Conservation (phyloP, 2,797 vertebrate species). For the Nothura maculosa region DNA sequence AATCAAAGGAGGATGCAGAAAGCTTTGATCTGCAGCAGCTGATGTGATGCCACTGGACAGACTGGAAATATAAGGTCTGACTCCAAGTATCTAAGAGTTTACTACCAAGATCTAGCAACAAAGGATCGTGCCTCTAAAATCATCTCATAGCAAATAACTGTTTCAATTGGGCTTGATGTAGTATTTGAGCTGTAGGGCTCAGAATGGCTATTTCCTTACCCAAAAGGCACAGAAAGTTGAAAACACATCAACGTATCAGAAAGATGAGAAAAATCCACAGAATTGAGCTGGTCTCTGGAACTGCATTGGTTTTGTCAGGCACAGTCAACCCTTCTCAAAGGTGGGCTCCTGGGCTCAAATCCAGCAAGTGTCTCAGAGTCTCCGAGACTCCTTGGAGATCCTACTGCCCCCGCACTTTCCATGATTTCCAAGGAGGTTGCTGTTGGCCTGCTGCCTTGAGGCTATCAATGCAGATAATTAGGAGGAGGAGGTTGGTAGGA, state of each 20-base stretch:
- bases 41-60: neutral
- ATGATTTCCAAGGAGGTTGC: neutral
- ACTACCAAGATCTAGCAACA: neutral
- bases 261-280: neutral
- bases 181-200: neutral
- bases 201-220: neutral
- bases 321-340: neutral
- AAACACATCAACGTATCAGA: neutral
- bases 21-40: neutral
- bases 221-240: neutral
- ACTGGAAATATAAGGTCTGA: neutral
- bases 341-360: neutral
- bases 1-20: neutral
- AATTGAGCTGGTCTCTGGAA: neutral
- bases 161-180: neutral
- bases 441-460: neutral
- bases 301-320: neutral
- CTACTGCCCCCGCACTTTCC: rapidly evolving
- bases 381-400: neutral
- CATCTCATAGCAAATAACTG: neutral
- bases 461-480: neutral
- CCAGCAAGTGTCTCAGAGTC: neutral
- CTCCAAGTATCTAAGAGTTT: neutral
- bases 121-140: neutral
- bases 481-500: neutral